These are phyloP conservation scores for Oreochromis aureus DNA, from an alignment of 2,113 vertebrate species.

Conservation along the genomic window DNA sequence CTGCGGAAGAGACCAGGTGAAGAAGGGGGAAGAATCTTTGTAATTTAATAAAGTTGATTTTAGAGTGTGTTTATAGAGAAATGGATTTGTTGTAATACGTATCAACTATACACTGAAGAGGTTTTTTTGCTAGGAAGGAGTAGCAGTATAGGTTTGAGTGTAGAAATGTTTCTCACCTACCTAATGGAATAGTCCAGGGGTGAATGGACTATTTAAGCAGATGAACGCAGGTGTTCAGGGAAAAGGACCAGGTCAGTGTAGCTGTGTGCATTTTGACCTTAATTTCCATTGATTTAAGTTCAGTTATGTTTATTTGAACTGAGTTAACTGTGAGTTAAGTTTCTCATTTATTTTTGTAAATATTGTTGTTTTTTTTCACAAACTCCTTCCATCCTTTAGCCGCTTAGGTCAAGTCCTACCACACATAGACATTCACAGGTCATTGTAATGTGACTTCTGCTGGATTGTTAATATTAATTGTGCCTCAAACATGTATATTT, in stretches of 20 bases:
- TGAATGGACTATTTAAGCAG: background rate
- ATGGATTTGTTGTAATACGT: background rate
- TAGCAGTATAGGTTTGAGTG: background rate
- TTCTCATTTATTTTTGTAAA: background rate
- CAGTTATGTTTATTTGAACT: background rate
- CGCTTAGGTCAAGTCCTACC: no score
- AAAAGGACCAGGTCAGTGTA: background rate
- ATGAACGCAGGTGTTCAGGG: background rate
- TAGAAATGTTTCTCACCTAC: background rate
- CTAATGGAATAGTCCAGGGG: background rate
- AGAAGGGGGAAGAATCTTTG: background rate
- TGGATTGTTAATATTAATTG: no score
- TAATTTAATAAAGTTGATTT: accelerated
- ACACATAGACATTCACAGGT: no score
- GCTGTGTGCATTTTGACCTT: background rate
- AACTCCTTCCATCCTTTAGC: background rate
- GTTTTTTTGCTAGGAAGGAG: background rate
- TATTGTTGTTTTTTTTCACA: background rate
- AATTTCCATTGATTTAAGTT: background rate
- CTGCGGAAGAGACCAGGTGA: background rate
- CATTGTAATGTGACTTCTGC: no score
- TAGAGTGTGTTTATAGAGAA: background rate
- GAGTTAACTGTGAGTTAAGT: background rate
- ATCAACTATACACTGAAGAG: background rate
- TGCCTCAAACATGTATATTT: no score